These are phyloP conservation scores for Mactromeris polynyma DNA, from an alignment of 2,888 invertebrate genomes.

Conservation along the genomic window DNA sequence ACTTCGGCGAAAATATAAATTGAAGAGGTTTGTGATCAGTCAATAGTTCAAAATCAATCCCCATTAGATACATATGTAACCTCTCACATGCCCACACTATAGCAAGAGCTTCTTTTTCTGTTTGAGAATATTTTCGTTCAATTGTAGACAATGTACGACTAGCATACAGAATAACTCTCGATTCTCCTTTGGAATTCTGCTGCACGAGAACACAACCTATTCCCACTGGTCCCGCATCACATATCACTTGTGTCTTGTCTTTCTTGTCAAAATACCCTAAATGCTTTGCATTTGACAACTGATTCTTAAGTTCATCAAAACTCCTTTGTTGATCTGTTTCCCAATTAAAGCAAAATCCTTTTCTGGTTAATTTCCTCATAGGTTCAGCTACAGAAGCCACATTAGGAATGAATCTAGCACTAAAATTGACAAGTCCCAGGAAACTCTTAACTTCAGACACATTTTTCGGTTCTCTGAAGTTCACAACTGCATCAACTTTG, in stretches of 20 bases:
- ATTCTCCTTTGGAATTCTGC: slow-evolving; percentile 21
- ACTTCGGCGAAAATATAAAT: slow-evolving; percentile 70
- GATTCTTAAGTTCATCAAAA: slow-evolving; percentile 40
- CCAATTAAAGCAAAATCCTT: slow-evolving; percentile 20
- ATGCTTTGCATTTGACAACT: slow-evolving; percentile 35
- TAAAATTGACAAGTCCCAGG: slow-evolving; percentile 74
- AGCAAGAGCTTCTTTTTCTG: slow-evolving; percentile 69
- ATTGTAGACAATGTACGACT: slow-evolving; percentile 44
- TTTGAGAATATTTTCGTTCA: slow-evolving; percentile 65
- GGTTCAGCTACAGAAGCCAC: slow-evolving; percentile 73
- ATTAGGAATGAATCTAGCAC: slow-evolving; percentile 72
- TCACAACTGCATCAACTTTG: background rate
- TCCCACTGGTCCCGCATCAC: slow-evolving; percentile 61
- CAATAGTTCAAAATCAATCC: slow-evolving; percentile 68
- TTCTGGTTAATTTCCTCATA: slow-evolving; percentile 67
- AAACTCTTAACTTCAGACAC: slow-evolving; percentile 72
- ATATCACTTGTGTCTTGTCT: slow-evolving; percentile 43
- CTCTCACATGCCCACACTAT: slow-evolving; percentile 76
- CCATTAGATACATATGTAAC: slow-evolving; percentile 74
- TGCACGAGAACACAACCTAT: slow-evolving; percentile 60
- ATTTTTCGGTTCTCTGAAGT: slow-evolving; percentile 48
- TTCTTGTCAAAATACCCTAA: slow-evolving; percentile 42
- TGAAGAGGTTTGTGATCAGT: slow-evolving; percentile 79
- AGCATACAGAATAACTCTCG: slow-evolving; percentile 56
- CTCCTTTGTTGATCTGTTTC: background rate